Base-by-base conservation (phyloP, 2,888 invertebrate species). In the Pecten maximus region DNA sequence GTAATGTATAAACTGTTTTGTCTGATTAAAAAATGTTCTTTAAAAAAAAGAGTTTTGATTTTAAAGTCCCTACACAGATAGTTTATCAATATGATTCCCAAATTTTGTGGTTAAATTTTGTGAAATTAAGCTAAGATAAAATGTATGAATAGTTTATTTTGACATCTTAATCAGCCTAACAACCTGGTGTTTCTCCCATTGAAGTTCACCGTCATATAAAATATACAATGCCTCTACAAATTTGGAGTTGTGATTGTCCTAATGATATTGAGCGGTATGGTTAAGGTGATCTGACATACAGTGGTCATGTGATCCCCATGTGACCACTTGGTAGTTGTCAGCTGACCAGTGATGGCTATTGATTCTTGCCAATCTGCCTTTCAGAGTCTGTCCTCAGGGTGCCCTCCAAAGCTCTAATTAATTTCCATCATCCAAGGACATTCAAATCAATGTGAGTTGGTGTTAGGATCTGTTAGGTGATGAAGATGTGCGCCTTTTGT, bases 401-500 rank as follows among this genome's bases (percentile, higher is more conserved):
- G 74, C 74, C 74, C 35, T 74, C 74, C 35, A 28, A 35, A 23
- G 35, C 35, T 74, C 74, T 74, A 74, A 74, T 74, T 74, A 74
- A 74, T 74, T 74, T 74, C 74, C 35, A 23, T 74, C 74, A 74
- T 74, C 74, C 74, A 74, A 74, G 74, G 74, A 74, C 74, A 23
- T 74, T 35, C 35, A 74, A 35, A 74, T 74, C 74, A 74, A 74
- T 74, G 74, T 35, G 74, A 74, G 74, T 74, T 74, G 35, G 74
- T 74, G 74, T 74, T 23, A 35, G 74, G 74, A 74, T 74, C 35
- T 74, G 74, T 74, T 74, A 23, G 74, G 74, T 74, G 74, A 74
- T 74, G 74, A 28, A 74, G 74, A 74, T 74, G 74, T 74, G 35
- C 74, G 74, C 28, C 74, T 23, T 74, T 74, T 74, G 74, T 74